Evolutionary conservation across 2,113 vertebrate species (phyloP).

Genomic region (Sebastes schlegelii): DNA sequence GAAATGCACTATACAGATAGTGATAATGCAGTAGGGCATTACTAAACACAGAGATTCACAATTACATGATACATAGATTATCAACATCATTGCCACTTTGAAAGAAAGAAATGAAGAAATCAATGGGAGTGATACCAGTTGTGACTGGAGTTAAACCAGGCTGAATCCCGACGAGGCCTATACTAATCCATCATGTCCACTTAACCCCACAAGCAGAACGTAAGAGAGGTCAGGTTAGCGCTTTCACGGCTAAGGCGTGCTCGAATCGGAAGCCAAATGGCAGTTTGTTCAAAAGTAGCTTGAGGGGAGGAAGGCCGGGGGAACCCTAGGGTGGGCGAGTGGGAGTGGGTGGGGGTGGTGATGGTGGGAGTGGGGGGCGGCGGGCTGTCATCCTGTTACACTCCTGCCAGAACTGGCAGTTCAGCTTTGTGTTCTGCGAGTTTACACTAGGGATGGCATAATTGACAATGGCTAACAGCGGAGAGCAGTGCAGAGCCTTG

Average conservation of each 20-base stretch:
- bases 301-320: slow-evolving; percentile 67
- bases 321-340: slow-evolving; percentile 65
- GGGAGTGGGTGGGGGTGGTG: slow-evolving; percentile 44
- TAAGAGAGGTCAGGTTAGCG: slow-evolving; percentile 72
- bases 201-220: slow-evolving; percentile 77
- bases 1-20: not conserved
- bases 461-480: slow-evolving; percentile 89
- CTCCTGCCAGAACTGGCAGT: slow-evolving; percentile 86
- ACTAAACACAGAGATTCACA: not conserved
- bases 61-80: slow-evolving; percentile 20
- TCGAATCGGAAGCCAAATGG: slow-evolving; percentile 65
- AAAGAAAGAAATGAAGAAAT: slow-evolving; percentile 33
- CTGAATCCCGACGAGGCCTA: slow-evolving; percentile 67
- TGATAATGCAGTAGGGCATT: slow-evolving; percentile 1
- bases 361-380: slow-evolving; percentile 24
- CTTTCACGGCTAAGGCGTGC: slow-evolving; percentile 64
- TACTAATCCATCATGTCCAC: slow-evolving; percentile 81
- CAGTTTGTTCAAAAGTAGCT: slow-evolving; percentile 77
- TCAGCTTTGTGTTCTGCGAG: slow-evolving; percentile 85
- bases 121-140: slow-evolving; percentile 30
- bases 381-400: slow-evolving; percentile 84
- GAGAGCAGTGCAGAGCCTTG: slow-evolving; percentile 85
- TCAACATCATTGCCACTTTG: slow-evolving; percentile 21
- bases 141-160: slow-evolving; percentile 57
- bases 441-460: slow-evolving; percentile 88